Conservation (phyloP, 2,888 invertebrate genomes). For the Eugnorisma glareosa region DNA sequence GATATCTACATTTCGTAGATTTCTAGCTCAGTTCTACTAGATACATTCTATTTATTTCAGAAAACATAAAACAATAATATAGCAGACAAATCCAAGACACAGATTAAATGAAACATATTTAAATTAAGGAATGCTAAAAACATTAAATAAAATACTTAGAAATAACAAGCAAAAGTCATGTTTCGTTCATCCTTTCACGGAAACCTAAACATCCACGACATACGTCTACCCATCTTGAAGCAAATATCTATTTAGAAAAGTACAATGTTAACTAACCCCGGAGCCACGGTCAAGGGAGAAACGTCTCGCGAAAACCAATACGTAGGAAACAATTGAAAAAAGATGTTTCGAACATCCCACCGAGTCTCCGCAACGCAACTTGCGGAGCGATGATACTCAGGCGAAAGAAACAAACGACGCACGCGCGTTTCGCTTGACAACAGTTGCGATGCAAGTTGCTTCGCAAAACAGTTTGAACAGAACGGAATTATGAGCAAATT, state of each 20-base stretch:
- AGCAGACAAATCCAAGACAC: too few species aligned
- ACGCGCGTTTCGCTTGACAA: neutral
- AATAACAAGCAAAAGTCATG: too few species aligned
- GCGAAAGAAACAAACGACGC: neutral
- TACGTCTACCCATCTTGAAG: too few species aligned
- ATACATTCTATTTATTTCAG: constrained; percentile 6
- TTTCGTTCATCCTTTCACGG: too few species aligned
- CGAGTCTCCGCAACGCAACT: neutral
- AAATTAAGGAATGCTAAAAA: too few species aligned
- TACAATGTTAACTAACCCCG: neutral
- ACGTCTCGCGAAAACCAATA: neutral
- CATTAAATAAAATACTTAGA: too few species aligned
- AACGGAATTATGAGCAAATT: neutral
- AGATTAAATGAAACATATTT: too few species aligned
- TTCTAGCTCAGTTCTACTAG: neutral
- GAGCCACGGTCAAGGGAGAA: neutral
- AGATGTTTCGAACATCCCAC: neutral
- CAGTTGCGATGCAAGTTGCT: neutral
- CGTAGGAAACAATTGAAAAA: neutral
- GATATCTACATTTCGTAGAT: neutral
- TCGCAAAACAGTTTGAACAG: neutral
- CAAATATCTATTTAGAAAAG: constrained; percentile 9
- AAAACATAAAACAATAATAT: too few species aligned
- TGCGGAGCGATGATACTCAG: neutral
- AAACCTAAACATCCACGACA: too few species aligned